Base-by-base conservation (phyloP, 2,797 vertebrate genomes). In the Macrochelys suwanniensis region DNA sequence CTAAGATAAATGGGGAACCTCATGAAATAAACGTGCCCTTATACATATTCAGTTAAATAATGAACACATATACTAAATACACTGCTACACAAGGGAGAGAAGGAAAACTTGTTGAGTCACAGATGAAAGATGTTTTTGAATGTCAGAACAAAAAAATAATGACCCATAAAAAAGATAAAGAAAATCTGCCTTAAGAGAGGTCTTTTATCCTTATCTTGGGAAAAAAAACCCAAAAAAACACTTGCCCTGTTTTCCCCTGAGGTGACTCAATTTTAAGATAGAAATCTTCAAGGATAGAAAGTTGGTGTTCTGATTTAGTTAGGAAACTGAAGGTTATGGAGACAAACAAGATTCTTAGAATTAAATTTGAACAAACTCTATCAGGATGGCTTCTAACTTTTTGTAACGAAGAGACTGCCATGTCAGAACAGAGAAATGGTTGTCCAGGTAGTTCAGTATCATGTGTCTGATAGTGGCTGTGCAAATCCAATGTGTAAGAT, bases 51-150 rank as follows among this genome's bases (percentile, higher is more conserved):
- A 50, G 31, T 71, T 74, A 82, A 93, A 78, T 42, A 86, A 84
- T 6, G 1, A 83, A 71, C 1, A 45, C 26, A 13, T 76, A 33
- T 42, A 92, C 57, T 92, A 91, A 87, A 94, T 15, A 56, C 33
- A 79, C 53, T 61, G 56, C 83, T 85, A 23, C 47, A 84, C 95
- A 88, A 95, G 61, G 65, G n/a, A 94, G 51, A 49, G 79, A 51
- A 90, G 80, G 85, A 93, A 92, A 90, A 12, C 82, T 89, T 84
- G 33, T 51, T 53, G 51, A 97, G 80, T 93, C 90, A 94, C 19
- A 96, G 92, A 96, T 92, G 65, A 97, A 97, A 97, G 91, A 90
- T 15, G 7, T 6, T 94, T 97, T 88, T 96, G 80, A 96, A 96
- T 71, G 89, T 82, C 6, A 95, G 81, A 82, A 92, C 11, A 84